Evolutionary conservation across 2,113 vertebrate species (phyloP).

Genomic region (Scophthalmus maximus): DNA sequence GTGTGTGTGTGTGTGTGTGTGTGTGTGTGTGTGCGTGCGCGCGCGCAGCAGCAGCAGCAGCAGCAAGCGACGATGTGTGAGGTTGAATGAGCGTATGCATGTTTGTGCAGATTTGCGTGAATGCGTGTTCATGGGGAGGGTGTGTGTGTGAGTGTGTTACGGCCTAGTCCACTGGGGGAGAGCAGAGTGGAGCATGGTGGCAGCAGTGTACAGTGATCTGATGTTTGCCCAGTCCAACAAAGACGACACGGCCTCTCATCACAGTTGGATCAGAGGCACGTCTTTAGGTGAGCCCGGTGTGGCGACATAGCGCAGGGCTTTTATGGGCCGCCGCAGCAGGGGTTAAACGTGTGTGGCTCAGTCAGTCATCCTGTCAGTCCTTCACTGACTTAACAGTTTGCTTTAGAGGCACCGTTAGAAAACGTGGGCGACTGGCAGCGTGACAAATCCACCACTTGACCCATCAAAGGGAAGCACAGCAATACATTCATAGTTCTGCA

Average conservation of each 20-base stretch:
- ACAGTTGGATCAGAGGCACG: constrained; percentile 73
- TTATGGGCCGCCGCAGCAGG: constrained; percentile 52
- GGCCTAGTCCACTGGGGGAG: constrained; percentile 56
- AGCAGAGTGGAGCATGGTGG: constrained; percentile 51
- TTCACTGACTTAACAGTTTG: constrained; percentile 41
- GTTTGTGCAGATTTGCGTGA: constrained; percentile 57
- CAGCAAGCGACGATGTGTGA: constrained; percentile 10
- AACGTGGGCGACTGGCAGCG: constrained; percentile 19
- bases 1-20: no score
- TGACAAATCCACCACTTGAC: constrained; percentile 53
- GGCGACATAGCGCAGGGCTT: constrained; percentile 25
- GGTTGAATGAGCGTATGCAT: constrained; percentile 59
- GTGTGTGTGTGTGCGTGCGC: constrained; percentile 18
- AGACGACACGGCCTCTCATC: constrained; percentile 67
- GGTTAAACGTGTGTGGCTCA: constrained; percentile 68
- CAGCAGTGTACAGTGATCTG: constrained; percentile 62
- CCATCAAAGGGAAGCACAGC: constrained; percentile 32
- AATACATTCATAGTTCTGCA: neutral
- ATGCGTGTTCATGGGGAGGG: constrained; percentile 33
- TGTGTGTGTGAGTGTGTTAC: constrained; percentile 15
- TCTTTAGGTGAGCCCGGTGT: constrained; percentile 64
- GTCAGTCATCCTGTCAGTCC: constrained; percentile 72
- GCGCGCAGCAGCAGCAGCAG: neutral
- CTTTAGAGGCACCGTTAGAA: constrained; percentile 22
- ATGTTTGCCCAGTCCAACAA: constrained; percentile 63